Evolutionary conservation across 2,888 invertebrate genomes (phyloP).

Genomic region (Rhabditoides inermis): DNA sequence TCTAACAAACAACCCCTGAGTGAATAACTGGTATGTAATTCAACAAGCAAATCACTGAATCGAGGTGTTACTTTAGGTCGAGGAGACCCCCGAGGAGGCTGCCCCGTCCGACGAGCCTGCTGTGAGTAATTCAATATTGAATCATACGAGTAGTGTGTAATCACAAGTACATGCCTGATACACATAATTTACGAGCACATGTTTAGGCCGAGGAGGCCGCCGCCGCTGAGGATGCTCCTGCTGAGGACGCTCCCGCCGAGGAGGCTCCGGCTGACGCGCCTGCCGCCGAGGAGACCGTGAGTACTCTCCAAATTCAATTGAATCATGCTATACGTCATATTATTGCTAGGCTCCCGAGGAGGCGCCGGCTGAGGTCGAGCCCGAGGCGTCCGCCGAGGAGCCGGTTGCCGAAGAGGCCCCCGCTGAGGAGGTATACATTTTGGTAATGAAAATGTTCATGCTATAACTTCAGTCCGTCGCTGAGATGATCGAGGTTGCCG

Average conservation of each 20-base stretch:
- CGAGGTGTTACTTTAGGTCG: constrained; percentile 1
- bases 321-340: too few species aligned
- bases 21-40: constrained; percentile 3
- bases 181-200: too few species aligned
- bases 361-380: constrained; percentile 5
- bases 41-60: constrained; percentile 1
- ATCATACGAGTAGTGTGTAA: background rate
- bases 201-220: constrained; percentile 14
- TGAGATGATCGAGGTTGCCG: background rate
- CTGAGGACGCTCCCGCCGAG: constrained; percentile 4
- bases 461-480: too few species aligned
- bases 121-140: background rate
- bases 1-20: too few species aligned
- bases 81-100: constrained; percentile 6
- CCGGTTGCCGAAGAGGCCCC: constrained; percentile 3
- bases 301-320: too few species aligned
- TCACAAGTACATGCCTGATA: background rate
- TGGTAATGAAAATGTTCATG: too few species aligned
- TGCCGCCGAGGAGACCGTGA: constrained; percentile 29
- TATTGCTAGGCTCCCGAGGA: too few species aligned
- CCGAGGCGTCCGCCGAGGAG: constrained; percentile 6
- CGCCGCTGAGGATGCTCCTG: constrained; percentile 18
- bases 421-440: constrained; percentile 12
- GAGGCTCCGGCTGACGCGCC: constrained; percentile 13
- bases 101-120: constrained; percentile 3